Conservation (phyloP, 2,113 vertebrate genomes). For the Hyperopisus bebe region DNA sequence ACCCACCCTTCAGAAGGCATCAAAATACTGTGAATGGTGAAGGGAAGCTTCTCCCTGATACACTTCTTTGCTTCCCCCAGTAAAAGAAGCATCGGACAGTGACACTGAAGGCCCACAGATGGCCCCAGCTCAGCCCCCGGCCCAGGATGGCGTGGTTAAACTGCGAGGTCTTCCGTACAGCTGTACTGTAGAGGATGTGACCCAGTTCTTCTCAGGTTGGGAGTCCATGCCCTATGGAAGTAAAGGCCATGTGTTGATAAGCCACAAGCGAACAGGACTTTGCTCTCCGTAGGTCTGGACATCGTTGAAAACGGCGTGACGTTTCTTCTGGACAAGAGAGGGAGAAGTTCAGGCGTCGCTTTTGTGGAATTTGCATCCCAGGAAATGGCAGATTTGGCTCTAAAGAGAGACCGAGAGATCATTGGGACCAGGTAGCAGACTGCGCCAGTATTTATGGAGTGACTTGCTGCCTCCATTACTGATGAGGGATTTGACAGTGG, state of each 20-base stretch:
- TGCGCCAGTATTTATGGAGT: background rate
- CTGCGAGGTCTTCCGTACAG: conserved; percentile 79
- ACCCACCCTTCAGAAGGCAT: background rate
- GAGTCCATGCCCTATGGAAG: background rate
- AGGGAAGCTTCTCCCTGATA: background rate
- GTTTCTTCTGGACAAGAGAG: conserved; percentile 62
- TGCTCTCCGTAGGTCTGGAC: conserved; percentile 54
- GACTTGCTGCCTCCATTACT: background rate
- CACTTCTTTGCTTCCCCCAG: conserved; percentile 33
- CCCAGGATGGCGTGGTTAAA: conserved; percentile 64
- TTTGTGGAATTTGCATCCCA: conserved; percentile 78
- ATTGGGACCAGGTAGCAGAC: conserved; percentile 73
- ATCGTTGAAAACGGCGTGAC: conserved; percentile 55
- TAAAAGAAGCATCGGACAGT: conserved; percentile 71
- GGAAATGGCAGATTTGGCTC: conserved; percentile 70
- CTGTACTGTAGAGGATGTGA: conserved; percentile 68
- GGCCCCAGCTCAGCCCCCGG: conserved; percentile 26
- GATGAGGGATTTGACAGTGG: background rate
- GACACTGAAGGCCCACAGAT: conserved; percentile 74
- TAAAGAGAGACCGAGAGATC: conserved; percentile 66
- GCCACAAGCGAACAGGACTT: background rate
- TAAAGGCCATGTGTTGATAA: background rate
- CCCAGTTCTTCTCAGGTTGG: conserved; percentile 49
- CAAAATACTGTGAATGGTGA: background rate
- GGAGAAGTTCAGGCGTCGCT: conserved; percentile 72